Evolutionary conservation across 2,888 invertebrate species (phyloP).

Genomic region (Platycheirus albimanus): DNA sequence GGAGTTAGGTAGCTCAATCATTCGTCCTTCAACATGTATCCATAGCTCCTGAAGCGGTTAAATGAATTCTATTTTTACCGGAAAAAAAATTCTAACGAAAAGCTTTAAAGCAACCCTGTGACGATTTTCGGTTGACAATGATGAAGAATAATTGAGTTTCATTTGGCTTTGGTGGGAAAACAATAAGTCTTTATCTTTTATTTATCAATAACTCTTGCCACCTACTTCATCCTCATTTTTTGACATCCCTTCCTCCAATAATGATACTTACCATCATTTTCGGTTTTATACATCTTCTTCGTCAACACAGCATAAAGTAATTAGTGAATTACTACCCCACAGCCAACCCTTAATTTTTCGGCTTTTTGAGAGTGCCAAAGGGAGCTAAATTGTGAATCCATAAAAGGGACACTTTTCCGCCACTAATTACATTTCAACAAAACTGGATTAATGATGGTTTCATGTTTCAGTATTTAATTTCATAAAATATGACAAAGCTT

Average conservation of each 20-base stretch:
- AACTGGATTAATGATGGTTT: conserved; percentile 76
- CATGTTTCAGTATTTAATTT: conserved; percentile 77
- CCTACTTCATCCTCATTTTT: not conserved
- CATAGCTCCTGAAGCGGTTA: too few relatives aligned
- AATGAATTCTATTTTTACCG: too few relatives aligned
- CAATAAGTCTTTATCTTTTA: not conserved
- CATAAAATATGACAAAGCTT: conserved; percentile 65
- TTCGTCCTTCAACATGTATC: too few relatives aligned
- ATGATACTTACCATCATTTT: conserved; percentile 19
- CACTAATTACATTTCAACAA: conserved; percentile 72
- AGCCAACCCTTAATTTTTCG: conserved; percentile 56
- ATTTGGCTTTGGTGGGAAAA: not conserved
- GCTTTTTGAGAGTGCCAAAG: conserved; percentile 36
- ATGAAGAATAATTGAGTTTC: conserved; percentile 82
- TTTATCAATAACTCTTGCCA: not conserved
- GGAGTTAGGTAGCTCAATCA: too few relatives aligned
- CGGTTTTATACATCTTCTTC: conserved; percentile 50
- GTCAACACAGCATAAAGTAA: conserved; percentile 73
- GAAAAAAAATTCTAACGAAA: too few relatives aligned
- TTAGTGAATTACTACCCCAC: conserved; percentile 67
- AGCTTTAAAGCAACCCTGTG: not conserved
- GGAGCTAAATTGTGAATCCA: conserved; percentile 70
- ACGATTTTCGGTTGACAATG: conserved; percentile 80
- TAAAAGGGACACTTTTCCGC: conserved; percentile 74
- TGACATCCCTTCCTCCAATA: not conserved